phyloP scores from a whole-genome alignment of 2,888 invertebrate genomes.

The Oxytorus armatus region DNA sequence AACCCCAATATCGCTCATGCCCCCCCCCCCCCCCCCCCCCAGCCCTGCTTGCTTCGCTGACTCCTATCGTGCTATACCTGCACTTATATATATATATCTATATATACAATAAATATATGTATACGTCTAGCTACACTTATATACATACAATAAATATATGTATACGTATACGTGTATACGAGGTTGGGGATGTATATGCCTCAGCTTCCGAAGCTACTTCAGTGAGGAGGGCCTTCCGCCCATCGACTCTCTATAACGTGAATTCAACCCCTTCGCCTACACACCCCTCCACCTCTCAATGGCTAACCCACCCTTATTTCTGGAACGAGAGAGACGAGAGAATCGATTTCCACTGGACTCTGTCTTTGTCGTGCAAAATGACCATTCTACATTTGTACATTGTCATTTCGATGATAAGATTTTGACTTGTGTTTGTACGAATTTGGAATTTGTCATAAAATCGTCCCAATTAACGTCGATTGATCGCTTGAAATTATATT shows the following conservation, averaged over 20 bases:
- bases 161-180: slow-evolving; percentile 27
- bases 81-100: slow-evolving; percentile 12
- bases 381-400: slow-evolving; percentile 6
- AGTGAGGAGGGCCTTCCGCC: slow-evolving; percentile 49
- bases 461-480: too few species aligned
- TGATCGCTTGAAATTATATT: too few species aligned
- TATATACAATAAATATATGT: slow-evolving; percentile 18
- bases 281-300: slow-evolving; percentile 4
- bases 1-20: slow-evolving; percentile 53
- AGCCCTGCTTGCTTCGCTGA: slow-evolving; percentile 55
- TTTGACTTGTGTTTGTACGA: too few species aligned
- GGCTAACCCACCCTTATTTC: slow-evolving; percentile 42
- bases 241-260: slow-evolving; percentile 50
- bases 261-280: slow-evolving; percentile 41
- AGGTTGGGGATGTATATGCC: slow-evolving; percentile 16
- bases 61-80: slow-evolving; percentile 41
- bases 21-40: slow-evolving; percentile 47
- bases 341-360: slow-evolving; percentile 54
- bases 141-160: not conserved
- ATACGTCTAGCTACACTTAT: too few species aligned
- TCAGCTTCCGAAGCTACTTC: slow-evolving; percentile 63
- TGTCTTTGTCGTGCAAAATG: slow-evolving; percentile 3
- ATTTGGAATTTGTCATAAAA: too few species aligned
- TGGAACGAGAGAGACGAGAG: slow-evolving; percentile 37
- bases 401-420: not conserved